Evolutionary conservation across 1,140 invertebrate species (phyloP).

Genomic region (Lucilia sericata): DNA sequence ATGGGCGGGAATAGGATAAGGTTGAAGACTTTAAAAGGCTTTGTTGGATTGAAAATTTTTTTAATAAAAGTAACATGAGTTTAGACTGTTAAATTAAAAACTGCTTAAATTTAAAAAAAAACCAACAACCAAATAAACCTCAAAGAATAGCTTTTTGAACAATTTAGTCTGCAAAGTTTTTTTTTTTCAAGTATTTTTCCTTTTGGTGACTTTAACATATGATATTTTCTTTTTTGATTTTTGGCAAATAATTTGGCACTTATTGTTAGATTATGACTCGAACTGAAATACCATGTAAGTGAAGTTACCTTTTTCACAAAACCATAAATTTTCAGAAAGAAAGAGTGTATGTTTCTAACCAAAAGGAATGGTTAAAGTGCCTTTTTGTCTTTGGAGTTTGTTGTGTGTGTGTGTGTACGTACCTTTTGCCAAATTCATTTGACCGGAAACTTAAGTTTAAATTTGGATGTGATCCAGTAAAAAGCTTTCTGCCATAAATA

Average conservation of each 20-base stretch:
- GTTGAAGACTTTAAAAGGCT: not conserved
- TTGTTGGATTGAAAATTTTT: not conserved
- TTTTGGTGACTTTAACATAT: conserved; percentile 7
- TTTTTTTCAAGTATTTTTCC: not conserved
- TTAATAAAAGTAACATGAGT: not conserved
- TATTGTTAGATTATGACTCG: conserved; percentile 32
- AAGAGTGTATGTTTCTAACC: not conserved
- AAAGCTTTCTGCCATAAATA: conserved; percentile 67
- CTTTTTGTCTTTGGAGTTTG: not conserved
- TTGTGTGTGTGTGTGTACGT: not conserved
- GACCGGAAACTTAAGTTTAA: conserved; percentile 68
- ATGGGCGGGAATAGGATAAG: not conserved
- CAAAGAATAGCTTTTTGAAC: not conserved
- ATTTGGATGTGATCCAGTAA: conserved; percentile 61
- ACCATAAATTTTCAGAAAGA: not conserved
- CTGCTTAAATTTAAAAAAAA: not conserved
- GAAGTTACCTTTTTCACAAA: conserved; percentile 25
- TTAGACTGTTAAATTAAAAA: not conserved
- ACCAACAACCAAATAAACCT: not conserved
- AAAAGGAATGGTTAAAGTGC: conserved; percentile 5
- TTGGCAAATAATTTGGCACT: conserved; percentile 40
- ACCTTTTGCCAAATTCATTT: conserved; percentile 67
- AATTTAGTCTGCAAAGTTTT: not conserved
- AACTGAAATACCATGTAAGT: not conserved
- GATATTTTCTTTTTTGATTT: not conserved